phyloP scores from a whole-genome alignment of 2,797 vertebrate genomes.

The Parauchenoglanis ngamensis region DNA sequence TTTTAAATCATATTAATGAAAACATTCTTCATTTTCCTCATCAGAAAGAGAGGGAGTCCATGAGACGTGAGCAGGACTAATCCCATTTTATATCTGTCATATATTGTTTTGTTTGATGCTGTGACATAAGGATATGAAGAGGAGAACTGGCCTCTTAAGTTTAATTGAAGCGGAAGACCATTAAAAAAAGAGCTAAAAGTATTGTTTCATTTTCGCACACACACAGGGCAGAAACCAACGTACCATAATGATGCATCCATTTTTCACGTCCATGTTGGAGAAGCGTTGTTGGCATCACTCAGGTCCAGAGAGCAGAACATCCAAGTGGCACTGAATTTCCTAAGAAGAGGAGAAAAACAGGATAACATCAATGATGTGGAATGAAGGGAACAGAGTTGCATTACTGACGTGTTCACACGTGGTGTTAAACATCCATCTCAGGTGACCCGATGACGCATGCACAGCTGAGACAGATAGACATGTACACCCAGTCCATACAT shows the following conservation, averaged over 20 bases:
- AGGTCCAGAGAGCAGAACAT: constrained; percentile 44
- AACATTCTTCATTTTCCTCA: neutral
- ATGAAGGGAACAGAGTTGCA: neutral
- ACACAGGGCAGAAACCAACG: neutral
- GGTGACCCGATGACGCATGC: neutral
- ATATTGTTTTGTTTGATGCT: neutral
- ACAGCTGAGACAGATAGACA: neutral
- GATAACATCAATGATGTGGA: neutral
- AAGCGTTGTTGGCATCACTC: constrained; percentile 48
- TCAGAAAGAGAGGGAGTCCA: neutral
- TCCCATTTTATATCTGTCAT: neutral
- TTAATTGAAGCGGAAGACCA: too few relatives aligned
- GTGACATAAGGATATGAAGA: neutral
- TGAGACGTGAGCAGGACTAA: neutral
- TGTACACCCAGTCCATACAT: neutral
- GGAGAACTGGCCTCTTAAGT: neutral
- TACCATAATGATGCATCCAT: constrained; percentile 69
- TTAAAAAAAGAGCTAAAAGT: neutral
- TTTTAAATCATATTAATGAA: neutral
- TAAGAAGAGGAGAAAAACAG: constrained; percentile 23
- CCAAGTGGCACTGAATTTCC: constrained; percentile 32
- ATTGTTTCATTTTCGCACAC: too few relatives aligned
- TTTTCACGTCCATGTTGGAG: constrained; percentile 58
- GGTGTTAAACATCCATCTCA: neutral
- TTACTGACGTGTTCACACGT: neutral